Evolutionary conservation across 2,888 invertebrate species (phyloP).

Genomic region (Biston betularia): DNA sequence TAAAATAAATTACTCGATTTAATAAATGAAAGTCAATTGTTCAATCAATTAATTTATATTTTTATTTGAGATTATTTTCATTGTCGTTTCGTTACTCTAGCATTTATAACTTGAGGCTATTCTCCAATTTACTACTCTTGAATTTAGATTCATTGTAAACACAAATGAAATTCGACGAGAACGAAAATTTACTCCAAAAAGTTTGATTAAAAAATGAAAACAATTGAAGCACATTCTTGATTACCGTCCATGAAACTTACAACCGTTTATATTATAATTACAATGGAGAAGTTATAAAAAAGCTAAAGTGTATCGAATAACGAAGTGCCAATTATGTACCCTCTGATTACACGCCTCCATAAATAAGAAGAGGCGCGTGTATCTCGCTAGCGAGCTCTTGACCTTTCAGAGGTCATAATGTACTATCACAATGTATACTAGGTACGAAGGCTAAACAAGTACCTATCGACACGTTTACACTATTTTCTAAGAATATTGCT

Average conservation of each 20-base stretch:
- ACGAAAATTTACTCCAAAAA: no score
- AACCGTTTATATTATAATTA: not conserved
- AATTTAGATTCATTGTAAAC: no score
- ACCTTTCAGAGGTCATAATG: conserved; percentile 42
- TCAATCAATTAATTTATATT: no score
- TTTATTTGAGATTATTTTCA: no score
- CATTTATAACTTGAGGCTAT: no score
- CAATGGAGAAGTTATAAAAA: not conserved
- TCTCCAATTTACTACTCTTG: no score
- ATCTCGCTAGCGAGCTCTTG: conserved; percentile 30
- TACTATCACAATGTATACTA: conserved; percentile 3
- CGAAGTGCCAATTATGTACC: conserved; percentile 18
- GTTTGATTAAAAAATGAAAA: not conserved
- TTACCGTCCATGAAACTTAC: not conserved
- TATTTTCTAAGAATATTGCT: conserved; percentile 20
- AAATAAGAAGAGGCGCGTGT: conserved; percentile 41
- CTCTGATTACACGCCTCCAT: conserved; percentile 28
- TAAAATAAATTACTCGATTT: no score
- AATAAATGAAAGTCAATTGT: no score
- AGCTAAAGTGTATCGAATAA: conserved; percentile 17
- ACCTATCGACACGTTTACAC: not conserved
- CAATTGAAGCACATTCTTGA: not conserved
- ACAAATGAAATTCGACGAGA: no score
- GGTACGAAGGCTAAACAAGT: not conserved
- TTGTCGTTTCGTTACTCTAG: no score